Evolutionary conservation across 2,797 vertebrate genomes (phyloP).

Genomic region (Neosalanx taihuensis): DNA sequence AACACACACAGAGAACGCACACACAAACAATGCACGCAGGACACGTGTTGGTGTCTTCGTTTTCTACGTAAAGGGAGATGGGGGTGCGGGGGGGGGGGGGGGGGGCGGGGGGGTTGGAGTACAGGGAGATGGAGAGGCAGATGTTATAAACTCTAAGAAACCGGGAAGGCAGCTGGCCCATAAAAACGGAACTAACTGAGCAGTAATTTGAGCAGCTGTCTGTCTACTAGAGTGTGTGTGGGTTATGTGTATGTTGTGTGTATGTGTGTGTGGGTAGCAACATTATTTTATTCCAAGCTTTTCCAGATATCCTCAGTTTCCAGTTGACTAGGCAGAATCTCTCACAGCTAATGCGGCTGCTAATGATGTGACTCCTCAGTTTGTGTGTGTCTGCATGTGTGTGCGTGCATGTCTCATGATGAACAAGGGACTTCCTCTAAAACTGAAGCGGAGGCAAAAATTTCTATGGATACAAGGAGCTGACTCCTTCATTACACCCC

Average conservation of each 20-base stretch:
- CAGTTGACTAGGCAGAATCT: slow-evolving; percentile 25
- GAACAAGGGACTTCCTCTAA: neutral
- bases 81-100: neutral
- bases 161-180: slow-evolving; percentile 57
- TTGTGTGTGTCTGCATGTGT: neutral
- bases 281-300: neutral
- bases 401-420: neutral
- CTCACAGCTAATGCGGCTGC: slow-evolving; percentile 19
- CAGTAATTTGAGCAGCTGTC: slow-evolving; percentile 45
- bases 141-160: slow-evolving; percentile 53
- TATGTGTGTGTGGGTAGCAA: slow-evolving; percentile 6
- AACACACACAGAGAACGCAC: slow-evolving; percentile 15
- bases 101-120: no score
- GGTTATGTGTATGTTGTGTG: slow-evolving; percentile 7
- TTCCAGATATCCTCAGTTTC: slow-evolving; percentile 30
- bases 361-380: slow-evolving; percentile 23
- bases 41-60: neutral
- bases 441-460: neutral
- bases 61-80: neutral
- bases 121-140: slow-evolving; percentile 27
- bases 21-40: neutral
- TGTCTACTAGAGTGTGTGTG: slow-evolving; percentile 14
- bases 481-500: neutral
- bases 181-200: slow-evolving; percentile 59
- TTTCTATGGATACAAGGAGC: neutral